Percentiles rank a stretch among this genome's conserved stretches.
Conservation (phyloP, 2,113 vertebrate species). For the Ancistrus triradiatus region DNA sequence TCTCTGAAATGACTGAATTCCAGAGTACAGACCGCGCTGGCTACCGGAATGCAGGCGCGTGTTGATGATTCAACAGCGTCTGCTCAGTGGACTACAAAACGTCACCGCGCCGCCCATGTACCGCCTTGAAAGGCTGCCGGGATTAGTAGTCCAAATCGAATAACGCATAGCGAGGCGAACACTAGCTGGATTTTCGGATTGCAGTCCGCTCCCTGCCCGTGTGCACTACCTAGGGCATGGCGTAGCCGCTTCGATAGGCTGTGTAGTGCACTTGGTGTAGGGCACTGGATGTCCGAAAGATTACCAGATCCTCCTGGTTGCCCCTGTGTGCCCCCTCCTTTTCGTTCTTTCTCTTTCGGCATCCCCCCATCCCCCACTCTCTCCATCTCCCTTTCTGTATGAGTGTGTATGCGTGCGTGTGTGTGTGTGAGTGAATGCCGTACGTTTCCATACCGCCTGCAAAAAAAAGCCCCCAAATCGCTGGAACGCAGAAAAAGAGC, state of each 20-base stretch:
- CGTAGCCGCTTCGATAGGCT: not conserved
- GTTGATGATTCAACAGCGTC: not conserved
- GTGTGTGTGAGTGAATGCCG: not conserved
- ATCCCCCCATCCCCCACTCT: not conserved
- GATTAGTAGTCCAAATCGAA: not conserved
- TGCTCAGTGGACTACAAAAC: not conserved
- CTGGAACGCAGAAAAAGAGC: not conserved
- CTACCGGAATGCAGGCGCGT: not conserved
- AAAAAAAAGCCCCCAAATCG: not conserved
- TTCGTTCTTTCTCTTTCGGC: not conserved
- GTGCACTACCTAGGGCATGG: not conserved
- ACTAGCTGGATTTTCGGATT: not conserved
- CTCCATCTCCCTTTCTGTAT: slow-evolving; percentile 2
- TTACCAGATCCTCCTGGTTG: not conserved
- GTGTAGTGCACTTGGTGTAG: not conserved
- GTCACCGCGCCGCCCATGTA: not conserved
- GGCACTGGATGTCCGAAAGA: not conserved
- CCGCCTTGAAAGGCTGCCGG: not conserved
- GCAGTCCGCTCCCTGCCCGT: not conserved
- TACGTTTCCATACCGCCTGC: not conserved
- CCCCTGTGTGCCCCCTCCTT: not conserved
- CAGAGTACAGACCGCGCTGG: not conserved
- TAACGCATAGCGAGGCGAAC: not conserved
- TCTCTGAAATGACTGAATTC: no score
- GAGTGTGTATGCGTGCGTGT: not conserved